Conservation (phyloP, 2,113 vertebrate species). For the Channa maculata region DNA sequence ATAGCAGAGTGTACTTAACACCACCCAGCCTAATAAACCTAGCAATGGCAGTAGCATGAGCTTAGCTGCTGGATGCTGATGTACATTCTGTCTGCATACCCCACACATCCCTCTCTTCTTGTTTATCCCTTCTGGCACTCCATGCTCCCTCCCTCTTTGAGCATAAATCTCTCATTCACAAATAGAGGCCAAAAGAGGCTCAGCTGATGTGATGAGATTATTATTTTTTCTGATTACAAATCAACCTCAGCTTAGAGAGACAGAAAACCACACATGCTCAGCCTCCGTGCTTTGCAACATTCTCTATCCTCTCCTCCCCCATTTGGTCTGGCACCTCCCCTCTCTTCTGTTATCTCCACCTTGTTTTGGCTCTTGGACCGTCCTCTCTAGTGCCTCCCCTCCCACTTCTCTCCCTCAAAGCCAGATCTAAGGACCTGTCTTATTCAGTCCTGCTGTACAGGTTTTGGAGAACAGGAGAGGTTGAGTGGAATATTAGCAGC, state of each 20-base stretch:
- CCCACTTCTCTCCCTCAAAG: slow-evolving; percentile 56
- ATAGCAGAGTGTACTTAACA: background rate
- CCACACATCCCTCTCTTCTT: slow-evolving; percentile 1
- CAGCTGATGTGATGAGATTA: slow-evolving; percentile 81
- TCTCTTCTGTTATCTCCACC: slow-evolving; percentile 43
- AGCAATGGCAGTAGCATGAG: slow-evolving; percentile 8
- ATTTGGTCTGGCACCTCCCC: slow-evolving; percentile 42
- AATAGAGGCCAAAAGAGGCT: slow-evolving; percentile 84
- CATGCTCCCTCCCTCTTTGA: slow-evolving; percentile 16
- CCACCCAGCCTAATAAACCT: slow-evolving; percentile 16
- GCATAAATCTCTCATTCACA: slow-evolving; percentile 82
- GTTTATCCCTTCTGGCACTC: slow-evolving; percentile 54
- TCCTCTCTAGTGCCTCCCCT: slow-evolving; percentile 33
- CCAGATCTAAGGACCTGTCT: slow-evolving; percentile 61
- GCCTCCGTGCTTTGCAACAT: slow-evolving; percentile 8
- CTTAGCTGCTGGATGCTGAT: slow-evolving; percentile 27
- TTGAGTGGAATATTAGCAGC: slow-evolving; percentile 6
- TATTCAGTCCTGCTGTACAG: slow-evolving; percentile 70
- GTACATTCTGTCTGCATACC: slow-evolving; percentile 1
- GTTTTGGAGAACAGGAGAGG: slow-evolving; percentile 50
- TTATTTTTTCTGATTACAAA: slow-evolving; percentile 81
- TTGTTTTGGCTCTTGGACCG: slow-evolving; percentile 10
- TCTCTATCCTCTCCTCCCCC: slow-evolving; percentile 41
- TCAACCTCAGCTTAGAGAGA: slow-evolving; percentile 73
- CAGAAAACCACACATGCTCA: slow-evolving; percentile 38